Evolutionary conservation across 1,140 invertebrate species (phyloP).

Genomic region (Liolophura sinensis): DNA sequence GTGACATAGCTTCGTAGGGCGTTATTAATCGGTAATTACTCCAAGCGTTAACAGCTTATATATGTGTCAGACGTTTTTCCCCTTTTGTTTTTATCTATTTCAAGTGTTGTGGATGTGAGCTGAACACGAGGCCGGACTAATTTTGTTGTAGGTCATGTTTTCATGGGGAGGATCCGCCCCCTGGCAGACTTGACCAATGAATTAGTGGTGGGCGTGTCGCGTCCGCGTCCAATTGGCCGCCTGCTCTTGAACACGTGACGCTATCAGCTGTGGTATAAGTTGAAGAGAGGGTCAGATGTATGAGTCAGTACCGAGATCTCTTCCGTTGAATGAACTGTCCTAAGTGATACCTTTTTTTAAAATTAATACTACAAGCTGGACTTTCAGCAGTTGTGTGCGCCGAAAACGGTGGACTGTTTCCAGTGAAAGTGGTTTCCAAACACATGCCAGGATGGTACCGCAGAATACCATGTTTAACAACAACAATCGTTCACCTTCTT

Average conservation of each 20-base stretch:
- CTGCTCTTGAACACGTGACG: neutral
- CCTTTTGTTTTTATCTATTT: too few relatives aligned
- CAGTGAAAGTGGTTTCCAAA: neutral
- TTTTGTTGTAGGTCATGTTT: too few relatives aligned
- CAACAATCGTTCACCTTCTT: neutral
- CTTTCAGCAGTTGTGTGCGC: neutral
- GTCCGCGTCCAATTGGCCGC: neutral
- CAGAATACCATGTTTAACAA: constrained; percentile 24
- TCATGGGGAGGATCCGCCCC: neutral
- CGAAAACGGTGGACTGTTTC: neutral
- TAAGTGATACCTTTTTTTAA: neutral
- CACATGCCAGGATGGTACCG: constrained; percentile 30
- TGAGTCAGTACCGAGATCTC: neutral
- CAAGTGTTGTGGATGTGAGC: too few relatives aligned
- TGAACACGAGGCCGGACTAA: too few relatives aligned
- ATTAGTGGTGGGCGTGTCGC: neutral
- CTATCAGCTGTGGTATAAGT: constrained; percentile 1
- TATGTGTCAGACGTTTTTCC: too few relatives aligned
- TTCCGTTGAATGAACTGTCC: neutral
- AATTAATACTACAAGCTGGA: constrained; percentile 4
- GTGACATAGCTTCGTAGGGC: too few relatives aligned
- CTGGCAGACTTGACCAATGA: neutral
- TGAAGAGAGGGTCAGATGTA: neutral
- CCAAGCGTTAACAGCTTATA: too few relatives aligned
- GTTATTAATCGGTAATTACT: too few relatives aligned